A percentile compares a stretch with the other conserved stretches of the same genome.
Evolutionary conservation across 2,113 vertebrate genomes (phyloP).

Genomic region (Zosterops borbonicus): DNA sequence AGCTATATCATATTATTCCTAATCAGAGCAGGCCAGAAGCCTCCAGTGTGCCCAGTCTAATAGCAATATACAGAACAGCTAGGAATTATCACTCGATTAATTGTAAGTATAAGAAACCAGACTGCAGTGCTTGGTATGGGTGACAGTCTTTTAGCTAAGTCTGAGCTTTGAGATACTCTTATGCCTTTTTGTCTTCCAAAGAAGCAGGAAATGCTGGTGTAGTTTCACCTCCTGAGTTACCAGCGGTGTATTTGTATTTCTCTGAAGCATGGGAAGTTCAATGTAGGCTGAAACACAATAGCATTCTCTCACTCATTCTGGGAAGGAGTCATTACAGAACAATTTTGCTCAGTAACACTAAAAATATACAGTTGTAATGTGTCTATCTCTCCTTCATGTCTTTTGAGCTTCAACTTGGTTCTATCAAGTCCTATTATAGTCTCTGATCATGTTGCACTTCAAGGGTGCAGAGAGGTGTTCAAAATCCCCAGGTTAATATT

Average conservation of each 20-base stretch:
- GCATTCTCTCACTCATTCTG: background rate
- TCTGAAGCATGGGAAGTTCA: background rate
- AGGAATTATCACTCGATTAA: background rate
- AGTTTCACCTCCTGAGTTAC: background rate
- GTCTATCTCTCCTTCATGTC: background rate
- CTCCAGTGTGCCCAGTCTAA: background rate
- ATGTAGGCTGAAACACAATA: background rate
- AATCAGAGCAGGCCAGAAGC: background rate
- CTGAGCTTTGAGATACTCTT: background rate
- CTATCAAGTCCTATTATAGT: background rate
- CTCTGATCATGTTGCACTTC: background rate
- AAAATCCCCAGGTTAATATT: background rate
- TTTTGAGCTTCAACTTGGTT: background rate
- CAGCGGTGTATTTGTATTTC: background rate
- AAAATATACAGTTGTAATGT: background rate
- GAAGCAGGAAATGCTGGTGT: background rate
- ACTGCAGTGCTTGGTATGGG: background rate
- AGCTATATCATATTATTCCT: background rate
- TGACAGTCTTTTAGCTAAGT: background rate
- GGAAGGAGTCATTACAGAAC: background rate
- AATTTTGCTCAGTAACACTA: background rate
- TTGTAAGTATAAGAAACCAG: background rate
- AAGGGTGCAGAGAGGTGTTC: background rate
- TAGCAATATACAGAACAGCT: background rate
- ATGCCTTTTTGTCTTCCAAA: background rate